Percentiles rank a stretch among this genome's conserved stretches.
Evolutionary conservation across 2,113 vertebrate species (phyloP).

Genomic region (Ahaetulla prasina): DNA sequence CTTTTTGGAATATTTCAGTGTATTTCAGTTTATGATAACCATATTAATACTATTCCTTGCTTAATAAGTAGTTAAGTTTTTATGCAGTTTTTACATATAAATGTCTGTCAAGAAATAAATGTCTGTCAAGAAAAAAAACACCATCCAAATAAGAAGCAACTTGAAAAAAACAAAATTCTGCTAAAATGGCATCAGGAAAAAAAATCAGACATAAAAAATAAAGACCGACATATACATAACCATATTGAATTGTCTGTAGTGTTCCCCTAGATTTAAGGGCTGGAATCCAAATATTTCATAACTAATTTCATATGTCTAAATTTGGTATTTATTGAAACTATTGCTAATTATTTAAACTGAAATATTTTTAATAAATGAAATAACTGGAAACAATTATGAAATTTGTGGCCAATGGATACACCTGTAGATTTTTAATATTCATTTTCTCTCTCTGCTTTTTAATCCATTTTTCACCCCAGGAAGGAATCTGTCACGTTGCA

Average conservation of each 20-base stretch:
- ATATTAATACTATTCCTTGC: constrained; percentile 31
- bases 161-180: neutral
- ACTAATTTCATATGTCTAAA: neutral
- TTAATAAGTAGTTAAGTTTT: constrained; percentile 26
- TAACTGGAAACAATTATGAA: neutral
- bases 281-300: neutral
- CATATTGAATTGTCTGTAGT: neutral
- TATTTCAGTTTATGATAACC: constrained; percentile 29
- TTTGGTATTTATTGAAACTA: neutral
- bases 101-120: constrained; percentile 26
- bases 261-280: neutral
- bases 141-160: neutral
- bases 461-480: too few relatives aligned
- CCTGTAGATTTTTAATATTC: neutral
- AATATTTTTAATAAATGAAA: neutral
- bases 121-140: neutral
- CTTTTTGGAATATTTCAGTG: constrained; percentile 16
- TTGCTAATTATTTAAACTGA: neutral
- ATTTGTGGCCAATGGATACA: neutral
- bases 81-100: constrained; percentile 37
- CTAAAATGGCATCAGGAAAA: neutral
- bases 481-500: neutral
- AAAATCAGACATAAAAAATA: neutral
- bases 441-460: neutral
- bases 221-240: neutral